phyloP scores from a whole-genome alignment of 1,140 invertebrate species.

The Drosophila pachea region DNA sequence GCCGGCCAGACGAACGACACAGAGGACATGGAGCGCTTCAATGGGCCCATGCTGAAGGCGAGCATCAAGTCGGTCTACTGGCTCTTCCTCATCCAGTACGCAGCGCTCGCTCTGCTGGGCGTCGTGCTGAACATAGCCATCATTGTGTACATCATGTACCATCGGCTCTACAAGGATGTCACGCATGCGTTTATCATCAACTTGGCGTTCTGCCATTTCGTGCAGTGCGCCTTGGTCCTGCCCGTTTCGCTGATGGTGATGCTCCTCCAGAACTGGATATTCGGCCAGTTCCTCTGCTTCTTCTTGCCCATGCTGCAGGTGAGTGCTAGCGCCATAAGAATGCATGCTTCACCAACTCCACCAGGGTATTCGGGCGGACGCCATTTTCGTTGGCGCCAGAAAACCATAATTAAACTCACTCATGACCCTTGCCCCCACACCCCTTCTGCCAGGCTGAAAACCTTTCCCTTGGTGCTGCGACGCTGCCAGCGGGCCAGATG shows the following conservation, averaged over 20 bases:
- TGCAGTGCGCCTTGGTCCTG: slow-evolving; percentile 84
- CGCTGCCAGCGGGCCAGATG: slow-evolving; percentile 25
- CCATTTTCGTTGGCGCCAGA: background rate
- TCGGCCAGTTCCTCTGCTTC: slow-evolving; percentile 87
- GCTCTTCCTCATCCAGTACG: slow-evolving; percentile 84
- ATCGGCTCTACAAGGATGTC: slow-evolving; percentile 83
- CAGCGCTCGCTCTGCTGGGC: slow-evolving; percentile 81
- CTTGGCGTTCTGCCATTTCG: slow-evolving; percentile 83
- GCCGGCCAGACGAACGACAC: slow-evolving; percentile 65
- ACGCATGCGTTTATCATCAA: slow-evolving; percentile 85
- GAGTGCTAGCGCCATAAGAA: slow-evolving; percentile 61
- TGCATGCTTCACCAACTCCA: slow-evolving; percentile 12
- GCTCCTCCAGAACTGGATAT: slow-evolving; percentile 87
- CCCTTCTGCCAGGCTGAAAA: background rate
- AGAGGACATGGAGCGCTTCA: slow-evolving; percentile 61
- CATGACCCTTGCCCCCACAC: slow-evolving; percentile 1
- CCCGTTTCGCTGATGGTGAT: slow-evolving; percentile 85
- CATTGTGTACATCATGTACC: slow-evolving; percentile 81
- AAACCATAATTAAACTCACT: slow-evolving; percentile 45
- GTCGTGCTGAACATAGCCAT: slow-evolving; percentile 82
- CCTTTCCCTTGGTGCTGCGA: background rate
- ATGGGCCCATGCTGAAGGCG: slow-evolving; percentile 70
- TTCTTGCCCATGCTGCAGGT: slow-evolving; percentile 88
- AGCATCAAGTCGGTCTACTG: slow-evolving; percentile 82
- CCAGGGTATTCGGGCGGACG: background rate